Conservation (phyloP, 2,113 vertebrate species). For the Psilopsiagon aymara region DNA sequence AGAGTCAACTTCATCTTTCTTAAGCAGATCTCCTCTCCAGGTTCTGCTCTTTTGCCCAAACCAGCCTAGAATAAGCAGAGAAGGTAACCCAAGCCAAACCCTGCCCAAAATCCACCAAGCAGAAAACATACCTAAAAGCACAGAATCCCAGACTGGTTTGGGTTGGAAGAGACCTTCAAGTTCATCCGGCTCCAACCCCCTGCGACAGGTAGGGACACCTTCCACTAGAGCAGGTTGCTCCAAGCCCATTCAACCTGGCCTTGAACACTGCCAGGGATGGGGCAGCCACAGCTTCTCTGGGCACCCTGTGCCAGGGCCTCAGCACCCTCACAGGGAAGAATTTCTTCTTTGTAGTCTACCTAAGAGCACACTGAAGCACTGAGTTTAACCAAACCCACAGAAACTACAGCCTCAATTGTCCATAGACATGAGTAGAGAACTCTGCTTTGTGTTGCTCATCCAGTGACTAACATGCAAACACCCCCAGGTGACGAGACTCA, state of each 20-base stretch:
- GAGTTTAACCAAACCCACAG: neutral
- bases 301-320: neutral
- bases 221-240: neutral
- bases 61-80: neutral
- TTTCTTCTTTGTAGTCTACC: neutral
- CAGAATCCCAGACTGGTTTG: neutral
- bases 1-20: neutral
- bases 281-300: neutral
- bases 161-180: neutral
- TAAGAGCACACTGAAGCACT: neutral
- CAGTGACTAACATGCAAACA: neutral
- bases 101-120: neutral
- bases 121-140: neutral
- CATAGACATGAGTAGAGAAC: neutral
- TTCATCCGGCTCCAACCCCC: neutral
- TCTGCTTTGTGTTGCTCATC: neutral
- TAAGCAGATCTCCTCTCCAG: neutral
- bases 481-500: neutral
- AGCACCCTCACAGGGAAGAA: neutral
- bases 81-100: neutral
- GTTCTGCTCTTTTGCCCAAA: neutral
- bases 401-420: neutral
- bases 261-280: neutral
- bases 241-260: neutral
- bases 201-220: neutral